Base-by-base conservation (phyloP, 2,888 invertebrate species). In the Cheilosia scutellata region DNA sequence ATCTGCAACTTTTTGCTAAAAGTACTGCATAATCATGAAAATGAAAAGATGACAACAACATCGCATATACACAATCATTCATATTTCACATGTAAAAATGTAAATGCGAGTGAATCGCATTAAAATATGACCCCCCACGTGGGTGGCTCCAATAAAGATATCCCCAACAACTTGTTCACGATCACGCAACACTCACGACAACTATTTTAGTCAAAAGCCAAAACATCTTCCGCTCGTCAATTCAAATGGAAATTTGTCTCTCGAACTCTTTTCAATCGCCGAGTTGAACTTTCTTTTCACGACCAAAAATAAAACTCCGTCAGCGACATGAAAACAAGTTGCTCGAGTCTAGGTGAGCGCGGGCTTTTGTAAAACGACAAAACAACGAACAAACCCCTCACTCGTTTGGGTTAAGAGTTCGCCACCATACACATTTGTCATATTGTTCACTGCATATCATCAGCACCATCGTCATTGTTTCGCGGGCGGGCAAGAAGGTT, bases 231-330 rank as follows among this genome's bases (percentile, higher is more conserved):
- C 11, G 33, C 49, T 68, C 78, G 86, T 77, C 86, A 82, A 80
- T 86, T 72, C 86, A 82, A 82, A 86, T 86, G 86, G 76, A 86
- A 76, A 86, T 86, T 72, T 71, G 72, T 82, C 84, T 71, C 75
- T 57, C 40, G 60, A 74, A 72, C 62, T 60, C 20, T 71, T 53
- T 82, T 29, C 60, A 58, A 53, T 51, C 55, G 66, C 55, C 42
- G 44, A 72, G 60, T 51, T 82, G 82, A 82, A 86, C 86, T 86
- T 86, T 86, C 86, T 86, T 84, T 86, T 86, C 86, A 86, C 86
- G 82, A 82, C 68, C 63, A 65, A 80, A 86, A 72, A 57, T 68
- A 75, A 63, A 62, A 68, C 53, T 42, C 37, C 37, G 31, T 13
- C 27, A 71, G 13, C 68, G 86, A 86, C 82, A 86, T 86, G 82